Percentiles rank a stretch among this genome's conserved stretches.
These are phyloP conservation scores for Lasioglossum vierecki DNA, from an alignment of 2,888 invertebrate species.

Conservation along the genomic window DNA sequence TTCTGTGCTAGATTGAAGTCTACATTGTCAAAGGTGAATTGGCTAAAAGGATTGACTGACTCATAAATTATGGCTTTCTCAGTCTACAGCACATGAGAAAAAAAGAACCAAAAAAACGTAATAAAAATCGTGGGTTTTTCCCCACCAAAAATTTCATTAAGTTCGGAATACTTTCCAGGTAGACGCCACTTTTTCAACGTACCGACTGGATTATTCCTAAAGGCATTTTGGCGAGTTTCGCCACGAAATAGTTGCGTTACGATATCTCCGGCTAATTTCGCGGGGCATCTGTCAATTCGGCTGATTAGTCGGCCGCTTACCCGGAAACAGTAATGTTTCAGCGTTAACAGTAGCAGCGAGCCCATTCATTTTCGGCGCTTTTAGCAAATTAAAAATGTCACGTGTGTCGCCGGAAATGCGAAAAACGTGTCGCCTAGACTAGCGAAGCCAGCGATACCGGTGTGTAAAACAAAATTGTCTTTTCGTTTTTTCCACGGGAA, in stretches of 20 bases:
- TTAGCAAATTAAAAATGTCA: background rate
- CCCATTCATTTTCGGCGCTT: background rate
- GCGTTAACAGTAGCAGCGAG: background rate
- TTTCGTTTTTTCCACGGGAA: background rate
- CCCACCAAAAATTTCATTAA: no score
- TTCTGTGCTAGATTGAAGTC: no score
- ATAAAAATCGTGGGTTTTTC: no score
- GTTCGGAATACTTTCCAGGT: no score
- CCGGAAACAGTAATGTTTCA: background rate
- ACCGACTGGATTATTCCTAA: background rate
- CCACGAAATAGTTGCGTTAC: background rate
- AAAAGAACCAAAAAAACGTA: no score
- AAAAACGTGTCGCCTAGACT: background rate
- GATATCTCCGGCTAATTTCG: background rate
- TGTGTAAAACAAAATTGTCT: slow-evolving; percentile 1
- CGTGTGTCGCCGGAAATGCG: background rate
- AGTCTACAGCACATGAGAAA: no score
- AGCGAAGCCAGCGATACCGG: background rate
- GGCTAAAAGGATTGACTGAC: no score
- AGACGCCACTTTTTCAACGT: no score
- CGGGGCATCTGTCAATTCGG: background rate
- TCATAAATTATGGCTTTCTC: no score
- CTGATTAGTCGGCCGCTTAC: background rate
- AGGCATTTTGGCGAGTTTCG: background rate
- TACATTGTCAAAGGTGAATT: no score